A percentile compares a stretch with the other conserved stretches of the same genome.
Evolutionary conservation across 1,140 invertebrate species (phyloP).

Genomic region (Conus ventricosus): DNA sequence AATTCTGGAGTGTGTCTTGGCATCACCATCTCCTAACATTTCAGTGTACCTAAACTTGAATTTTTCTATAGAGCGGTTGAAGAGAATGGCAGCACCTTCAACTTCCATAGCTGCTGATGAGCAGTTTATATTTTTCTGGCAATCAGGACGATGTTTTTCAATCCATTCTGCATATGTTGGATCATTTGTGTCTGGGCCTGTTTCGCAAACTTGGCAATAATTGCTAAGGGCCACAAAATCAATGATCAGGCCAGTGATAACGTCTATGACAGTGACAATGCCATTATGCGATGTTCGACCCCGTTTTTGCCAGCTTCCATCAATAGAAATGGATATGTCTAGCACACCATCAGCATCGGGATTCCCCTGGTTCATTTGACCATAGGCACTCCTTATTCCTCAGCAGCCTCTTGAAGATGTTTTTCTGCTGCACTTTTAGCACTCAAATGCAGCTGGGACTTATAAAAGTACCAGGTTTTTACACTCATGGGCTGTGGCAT

Average conservation of each 20-base stretch:
- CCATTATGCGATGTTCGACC: neutral
- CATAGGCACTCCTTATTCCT: too few species aligned
- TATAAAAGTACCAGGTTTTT: too few species aligned
- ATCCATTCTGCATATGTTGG: neutral
- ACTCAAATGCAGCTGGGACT: too few species aligned
- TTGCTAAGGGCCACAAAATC: neutral
- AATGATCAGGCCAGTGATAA: neutral
- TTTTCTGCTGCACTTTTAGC: too few species aligned
- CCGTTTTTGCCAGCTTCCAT: neutral
- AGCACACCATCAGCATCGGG: neutral
- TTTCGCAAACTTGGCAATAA: neutral
- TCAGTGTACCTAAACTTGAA: too few species aligned
- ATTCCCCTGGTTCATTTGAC: neutral
- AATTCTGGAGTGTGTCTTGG: too few species aligned
- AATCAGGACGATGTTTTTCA: neutral
- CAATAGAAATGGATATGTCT: neutral
- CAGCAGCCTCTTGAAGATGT: too few species aligned
- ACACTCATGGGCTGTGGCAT: too few species aligned
- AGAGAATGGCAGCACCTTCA: too few species aligned
- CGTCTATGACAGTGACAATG: neutral
- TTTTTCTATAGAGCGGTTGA: too few species aligned
- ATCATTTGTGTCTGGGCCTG: neutral
- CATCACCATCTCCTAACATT: too few species aligned
- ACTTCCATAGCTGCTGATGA: too few species aligned
- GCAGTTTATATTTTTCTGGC: neutral